A percentile compares a stretch with the other conserved stretches of the same genome.
These are phyloP conservation scores for Pipistrellus kuhlii DNA, from an alignment of 2,797 vertebrate genomes.

Conservation along the genomic window DNA sequence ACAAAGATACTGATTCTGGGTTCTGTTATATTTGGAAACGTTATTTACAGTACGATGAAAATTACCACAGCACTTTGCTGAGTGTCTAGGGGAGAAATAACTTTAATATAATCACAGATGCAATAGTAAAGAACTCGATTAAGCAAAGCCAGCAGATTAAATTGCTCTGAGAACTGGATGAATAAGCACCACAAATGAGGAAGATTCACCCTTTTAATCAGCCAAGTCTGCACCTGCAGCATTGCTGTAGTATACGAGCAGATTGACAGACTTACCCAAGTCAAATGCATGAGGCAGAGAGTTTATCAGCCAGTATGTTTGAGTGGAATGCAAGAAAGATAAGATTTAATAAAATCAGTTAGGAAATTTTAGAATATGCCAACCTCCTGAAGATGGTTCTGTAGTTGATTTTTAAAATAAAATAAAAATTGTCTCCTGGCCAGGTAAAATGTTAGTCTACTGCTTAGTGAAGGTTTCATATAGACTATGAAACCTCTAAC, in stretches of 20 bases:
- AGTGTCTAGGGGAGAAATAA: background rate
- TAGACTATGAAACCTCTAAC: background rate
- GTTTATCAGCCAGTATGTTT: background rate
- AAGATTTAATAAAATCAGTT: background rate
- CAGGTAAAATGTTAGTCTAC: background rate
- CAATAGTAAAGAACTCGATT: background rate
- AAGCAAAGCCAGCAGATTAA: background rate
- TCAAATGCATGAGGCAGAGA: background rate
- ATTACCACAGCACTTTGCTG: background rate
- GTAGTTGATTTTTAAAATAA: background rate
- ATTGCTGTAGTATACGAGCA: background rate
- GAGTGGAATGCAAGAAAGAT: background rate
- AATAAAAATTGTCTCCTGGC: background rate
- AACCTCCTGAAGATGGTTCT: background rate
- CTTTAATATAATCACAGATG: background rate
- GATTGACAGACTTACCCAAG: background rate
- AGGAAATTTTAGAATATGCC: background rate
- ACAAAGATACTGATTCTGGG: background rate
- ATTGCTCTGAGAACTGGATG: background rate
- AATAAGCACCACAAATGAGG: background rate
- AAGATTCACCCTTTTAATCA: background rate
- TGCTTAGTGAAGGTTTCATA: background rate
- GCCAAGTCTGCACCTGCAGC: background rate
- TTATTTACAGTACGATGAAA: background rate
- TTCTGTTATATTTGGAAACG: background rate